A percentile compares a stretch with the other conserved stretches of the same genome.
These are phyloP conservation scores for Bombycilla garrulus DNA, from an alignment of 2,113 vertebrate species.

Conservation along the genomic window DNA sequence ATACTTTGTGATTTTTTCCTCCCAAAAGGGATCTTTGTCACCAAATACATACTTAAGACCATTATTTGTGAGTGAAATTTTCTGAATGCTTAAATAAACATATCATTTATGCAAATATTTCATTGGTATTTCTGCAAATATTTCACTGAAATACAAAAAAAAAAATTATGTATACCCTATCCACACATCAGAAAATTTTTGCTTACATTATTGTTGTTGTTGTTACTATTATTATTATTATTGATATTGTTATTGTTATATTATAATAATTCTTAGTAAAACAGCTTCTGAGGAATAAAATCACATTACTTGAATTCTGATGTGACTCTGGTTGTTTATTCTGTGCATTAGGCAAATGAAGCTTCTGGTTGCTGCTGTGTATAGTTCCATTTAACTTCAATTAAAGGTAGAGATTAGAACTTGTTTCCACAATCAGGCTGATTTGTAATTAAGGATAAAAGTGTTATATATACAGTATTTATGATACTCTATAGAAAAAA, in stretches of 20 bases:
- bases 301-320: not conserved
- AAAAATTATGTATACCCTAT: not conserved
- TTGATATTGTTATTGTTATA: not conserved
- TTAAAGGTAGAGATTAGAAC: conserved; percentile 6
- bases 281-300: not conserved
- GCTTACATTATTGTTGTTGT: not conserved
- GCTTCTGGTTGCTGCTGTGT: not conserved
- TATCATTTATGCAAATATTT: not conserved
- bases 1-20: not conserved
- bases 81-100: not conserved
- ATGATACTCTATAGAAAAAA: not conserved
- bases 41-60: not conserved
- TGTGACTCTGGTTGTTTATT: not conserved
- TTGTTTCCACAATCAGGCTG: conserved; percentile 26
- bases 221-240: not conserved
- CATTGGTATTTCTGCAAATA: not conserved
- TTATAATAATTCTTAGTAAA: not conserved
- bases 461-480: not conserved
- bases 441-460: conserved; percentile 13
- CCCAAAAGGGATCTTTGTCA: not conserved
- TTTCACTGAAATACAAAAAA: not conserved
- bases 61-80: not conserved
- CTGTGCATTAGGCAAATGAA: conserved; percentile 47
- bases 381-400: conserved; percentile 8
- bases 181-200: not conserved